Conservation (phyloP, 2,797 vertebrate species). For the Lacerta bilineata region DNA sequence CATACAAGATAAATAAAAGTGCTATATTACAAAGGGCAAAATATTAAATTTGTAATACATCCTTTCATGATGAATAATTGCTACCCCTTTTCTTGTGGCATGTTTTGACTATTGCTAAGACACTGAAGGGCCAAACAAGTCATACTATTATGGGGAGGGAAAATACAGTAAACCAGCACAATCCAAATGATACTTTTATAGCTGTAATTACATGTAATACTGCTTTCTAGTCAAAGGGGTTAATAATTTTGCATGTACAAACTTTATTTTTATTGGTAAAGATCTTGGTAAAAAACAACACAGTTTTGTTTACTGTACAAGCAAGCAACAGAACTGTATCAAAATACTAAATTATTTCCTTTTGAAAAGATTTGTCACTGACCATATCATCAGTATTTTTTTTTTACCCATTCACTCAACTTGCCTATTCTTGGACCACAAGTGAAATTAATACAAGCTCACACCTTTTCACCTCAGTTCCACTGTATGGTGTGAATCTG, state of each 20-base stretch:
- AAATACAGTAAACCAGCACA: conserved; percentile 80
- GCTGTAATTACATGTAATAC: conserved; percentile 82
- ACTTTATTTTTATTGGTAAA: conserved; percentile 81
- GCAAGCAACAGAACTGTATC: conserved; percentile 80
- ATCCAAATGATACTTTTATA: conserved; percentile 78
- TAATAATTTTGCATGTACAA: conserved; percentile 82
- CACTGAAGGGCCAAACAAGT: conserved; percentile 81
- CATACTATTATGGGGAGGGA: conserved; percentile 74
- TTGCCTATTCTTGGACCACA: conserved; percentile 70
- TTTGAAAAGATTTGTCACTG: conserved; percentile 76
- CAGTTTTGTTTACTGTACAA: conserved; percentile 80
- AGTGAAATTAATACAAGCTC: conserved; percentile 60
- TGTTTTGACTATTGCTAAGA: conserved; percentile 85
- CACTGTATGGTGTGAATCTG: conserved; percentile 68
- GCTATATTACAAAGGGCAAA: conserved; percentile 83
- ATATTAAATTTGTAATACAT: conserved; percentile 77
- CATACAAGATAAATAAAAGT: conserved; percentile 84
- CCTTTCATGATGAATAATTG: conserved; percentile 75
- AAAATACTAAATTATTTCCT: conserved; percentile 78
- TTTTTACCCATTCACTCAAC: conserved; percentile 68
- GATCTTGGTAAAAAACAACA: conserved; percentile 79
- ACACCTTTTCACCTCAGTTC: conserved; percentile 73
- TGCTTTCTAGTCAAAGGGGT: conserved; percentile 79
- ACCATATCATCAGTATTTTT: conserved; percentile 71
- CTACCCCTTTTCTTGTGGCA: conserved; percentile 81